Conservation (phyloP, 2,113 vertebrate genomes). For the Thunnus maccoyii region DNA sequence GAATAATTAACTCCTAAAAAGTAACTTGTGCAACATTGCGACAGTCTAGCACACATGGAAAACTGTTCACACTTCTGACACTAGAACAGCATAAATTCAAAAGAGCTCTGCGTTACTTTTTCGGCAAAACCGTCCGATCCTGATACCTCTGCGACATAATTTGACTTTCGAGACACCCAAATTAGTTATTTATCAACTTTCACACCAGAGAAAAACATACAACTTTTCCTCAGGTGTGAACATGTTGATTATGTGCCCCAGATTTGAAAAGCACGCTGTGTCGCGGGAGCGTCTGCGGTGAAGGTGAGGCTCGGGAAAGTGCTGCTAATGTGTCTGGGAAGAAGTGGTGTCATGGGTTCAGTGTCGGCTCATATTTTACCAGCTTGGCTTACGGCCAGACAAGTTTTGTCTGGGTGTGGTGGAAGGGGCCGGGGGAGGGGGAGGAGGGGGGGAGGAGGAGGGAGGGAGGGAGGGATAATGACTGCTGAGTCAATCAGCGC, state of each 20-base stretch:
- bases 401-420: slow-evolving; percentile 65
- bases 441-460: too few relatives aligned
- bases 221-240: slow-evolving; percentile 59
- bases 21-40: slow-evolving; percentile 12
- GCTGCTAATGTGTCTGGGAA: slow-evolving; percentile 58
- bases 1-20: slow-evolving; percentile 59
- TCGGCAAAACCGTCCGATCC: slow-evolving; percentile 22
- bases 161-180: slow-evolving; percentile 47
- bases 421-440: not conserved
- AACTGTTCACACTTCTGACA: slow-evolving; percentile 35
- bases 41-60: slow-evolving; percentile 16
- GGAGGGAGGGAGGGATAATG: slow-evolving; percentile 50
- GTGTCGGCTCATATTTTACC: slow-evolving; percentile 71
- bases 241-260: slow-evolving; percentile 54
- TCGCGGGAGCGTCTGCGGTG: not conserved
- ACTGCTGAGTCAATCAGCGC: slow-evolving; percentile 70
- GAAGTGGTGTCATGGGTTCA: slow-evolving; percentile 56
- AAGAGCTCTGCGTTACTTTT: not conserved
- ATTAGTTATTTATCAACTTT: slow-evolving; percentile 43
- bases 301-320: slow-evolving; percentile 52
- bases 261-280: slow-evolving; percentile 26
- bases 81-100: slow-evolving; percentile 7
- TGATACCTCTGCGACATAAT: not conserved
- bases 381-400: slow-evolving; percentile 67
- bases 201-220: slow-evolving; percentile 17